A percentile compares a stretch with the other conserved stretches of the same genome.
These are phyloP conservation scores for Ormyrus rosae DNA, from an alignment of 2,888 invertebrate genomes.

Conservation along the genomic window DNA sequence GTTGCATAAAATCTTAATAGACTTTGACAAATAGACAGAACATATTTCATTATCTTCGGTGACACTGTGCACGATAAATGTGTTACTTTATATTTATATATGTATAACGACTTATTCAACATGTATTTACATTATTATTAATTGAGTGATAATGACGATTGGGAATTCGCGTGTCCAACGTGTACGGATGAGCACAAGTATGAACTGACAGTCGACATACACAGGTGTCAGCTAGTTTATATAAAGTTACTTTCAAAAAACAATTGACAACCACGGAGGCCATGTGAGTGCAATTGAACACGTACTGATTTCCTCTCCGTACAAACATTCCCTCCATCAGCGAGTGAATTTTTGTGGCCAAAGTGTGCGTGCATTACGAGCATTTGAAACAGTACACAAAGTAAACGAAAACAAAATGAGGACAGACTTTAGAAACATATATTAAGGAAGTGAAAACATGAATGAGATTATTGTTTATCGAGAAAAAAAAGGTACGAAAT, in stretches of 20 bases:
- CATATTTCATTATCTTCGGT: conserved; percentile 18
- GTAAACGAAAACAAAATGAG: background rate
- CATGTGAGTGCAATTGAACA: conserved; percentile 62
- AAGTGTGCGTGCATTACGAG: conserved; percentile 54
- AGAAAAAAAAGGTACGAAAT: conserved; percentile 44
- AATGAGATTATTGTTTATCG: conserved; percentile 20
- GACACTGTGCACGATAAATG: conserved; percentile 30
- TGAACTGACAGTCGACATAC: background rate
- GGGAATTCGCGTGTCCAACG: conserved; percentile 29
- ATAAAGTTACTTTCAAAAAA: conserved; percentile 73
- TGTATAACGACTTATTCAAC: conserved; percentile 45
- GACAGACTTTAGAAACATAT: background rate
- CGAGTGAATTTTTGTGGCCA: conserved; percentile 42
- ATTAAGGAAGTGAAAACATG: background rate
- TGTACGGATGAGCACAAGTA: conserved; percentile 25
- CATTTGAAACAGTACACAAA: conserved; percentile 19
- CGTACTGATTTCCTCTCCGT: conserved; percentile 56
- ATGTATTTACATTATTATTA: conserved; percentile 53
- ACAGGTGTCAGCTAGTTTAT: conserved; percentile 37
- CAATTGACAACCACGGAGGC: conserved; percentile 74
- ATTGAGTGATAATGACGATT: conserved; percentile 40
- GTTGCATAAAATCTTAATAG: conserved; percentile 49
- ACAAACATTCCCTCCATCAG: conserved; percentile 10
- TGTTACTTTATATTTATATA: conserved; percentile 37
- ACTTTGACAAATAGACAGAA: conserved; percentile 48